Evolutionary conservation across 2,797 vertebrate genomes (phyloP), one percentile per base, ranked within the genome.

Genomic region (Leptoclinus maculatus): DNA sequence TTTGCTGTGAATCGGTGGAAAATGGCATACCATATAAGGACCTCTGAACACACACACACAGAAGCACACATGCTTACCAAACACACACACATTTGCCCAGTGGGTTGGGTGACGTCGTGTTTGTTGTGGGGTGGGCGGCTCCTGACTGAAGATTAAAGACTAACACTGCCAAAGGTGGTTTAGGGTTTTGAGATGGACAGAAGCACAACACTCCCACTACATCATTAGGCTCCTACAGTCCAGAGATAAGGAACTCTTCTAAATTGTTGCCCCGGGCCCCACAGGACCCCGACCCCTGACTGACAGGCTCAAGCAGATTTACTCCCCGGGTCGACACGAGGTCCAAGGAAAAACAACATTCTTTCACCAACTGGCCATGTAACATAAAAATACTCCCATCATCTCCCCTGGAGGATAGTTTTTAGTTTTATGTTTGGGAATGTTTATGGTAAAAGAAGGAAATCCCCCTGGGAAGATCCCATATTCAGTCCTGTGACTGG

Each of bases 271-370:
- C 79, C 82, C 5, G 4, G 78, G 89, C 78, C 78, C 75, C 78
- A 27, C 62, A 76, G 77, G 82, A 75, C 83, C 76, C 68, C 53
- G 32, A 84, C 80, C 89, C 67, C 80, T 75, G 82, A 88, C 73
- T 86, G 88, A 90, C 86, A 84, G 82, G 65, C 84, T 76, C 23
- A n/a, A 83, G 82, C 63, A 79, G 91, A 93, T 93, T 92, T 91
- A 90, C 80, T 89, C 76, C 62, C 78, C 3, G 57, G 80, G 88
- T 90, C 43, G 60, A 65, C 66, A 74, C 12, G 7, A 78, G 83
- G 89, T 82, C 84, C 81, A 70, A 79, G 69, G 43, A 88, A 91
- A 87, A 88, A 89, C 85, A 93, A 92, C 91, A 94, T 90, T 93
- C 87, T 86, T 84, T 67, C 80, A 16, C 56, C 39, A 62, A 77